Percentiles rank a stretch among this genome's conserved stretches.
These are phyloP conservation scores for Conchocele bisecta DNA, from an alignment of 2,888 invertebrate genomes.

Conservation along the genomic window DNA sequence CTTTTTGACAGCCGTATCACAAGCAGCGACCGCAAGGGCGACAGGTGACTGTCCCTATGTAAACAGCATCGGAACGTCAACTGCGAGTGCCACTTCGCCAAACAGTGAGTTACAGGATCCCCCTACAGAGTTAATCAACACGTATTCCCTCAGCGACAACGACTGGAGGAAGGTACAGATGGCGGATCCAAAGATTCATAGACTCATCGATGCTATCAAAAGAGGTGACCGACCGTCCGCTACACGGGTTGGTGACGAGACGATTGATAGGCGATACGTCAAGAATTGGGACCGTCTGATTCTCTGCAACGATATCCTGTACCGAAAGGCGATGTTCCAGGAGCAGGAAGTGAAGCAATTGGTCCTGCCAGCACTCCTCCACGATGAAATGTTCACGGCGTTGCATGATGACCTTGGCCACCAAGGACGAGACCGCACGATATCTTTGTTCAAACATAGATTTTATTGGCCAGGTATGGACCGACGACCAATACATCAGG, in stretches of 20 bases:
- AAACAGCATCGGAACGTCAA: too few species aligned
- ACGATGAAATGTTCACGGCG: not conserved
- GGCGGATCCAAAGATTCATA: not conserved
- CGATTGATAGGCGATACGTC: constrained; percentile 1
- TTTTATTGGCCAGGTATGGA: constrained; percentile 13
- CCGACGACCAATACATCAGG: too few species aligned
- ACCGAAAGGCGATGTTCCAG: not conserved
- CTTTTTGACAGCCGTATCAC: too few species aligned
- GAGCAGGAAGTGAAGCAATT: not conserved
- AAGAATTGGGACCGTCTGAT: constrained; percentile 1
- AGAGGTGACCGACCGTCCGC: constrained; percentile 6
- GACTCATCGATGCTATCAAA: not conserved
- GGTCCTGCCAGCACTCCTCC: not conserved
- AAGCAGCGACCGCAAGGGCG: too few species aligned
- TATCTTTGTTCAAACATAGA: not conserved
- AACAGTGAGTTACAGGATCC: too few species aligned
- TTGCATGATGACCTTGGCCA: constrained; percentile 5
- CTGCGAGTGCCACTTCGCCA: too few species aligned
- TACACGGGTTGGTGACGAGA: not conserved
- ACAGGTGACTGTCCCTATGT: too few species aligned
- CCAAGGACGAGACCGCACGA: constrained; percentile 4
- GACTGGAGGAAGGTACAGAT: constrained; percentile 1
- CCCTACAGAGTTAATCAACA: not conserved
- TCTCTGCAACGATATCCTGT: not conserved
- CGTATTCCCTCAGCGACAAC: not conserved